Conservation (phyloP, 2,888 invertebrate species). For the Chouioia cunea region DNA sequence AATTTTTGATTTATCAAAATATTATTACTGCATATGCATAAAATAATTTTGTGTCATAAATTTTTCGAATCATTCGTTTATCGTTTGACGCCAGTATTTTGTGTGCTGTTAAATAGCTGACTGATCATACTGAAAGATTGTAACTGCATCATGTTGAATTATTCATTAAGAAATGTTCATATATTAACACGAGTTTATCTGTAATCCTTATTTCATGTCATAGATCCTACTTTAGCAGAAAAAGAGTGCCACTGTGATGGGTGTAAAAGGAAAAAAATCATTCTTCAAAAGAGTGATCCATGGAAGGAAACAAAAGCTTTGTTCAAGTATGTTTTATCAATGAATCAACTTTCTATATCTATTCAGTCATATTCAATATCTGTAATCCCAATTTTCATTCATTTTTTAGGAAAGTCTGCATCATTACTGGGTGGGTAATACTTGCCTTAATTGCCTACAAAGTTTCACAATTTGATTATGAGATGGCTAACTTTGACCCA, state of each 20-base stretch:
- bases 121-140: not conserved
- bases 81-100: conserved; percentile 4
- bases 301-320: conserved; percentile 87
- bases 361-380: not conserved
- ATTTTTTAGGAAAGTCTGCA: conserved; percentile 78
- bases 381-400: conserved; percentile 24
- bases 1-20: not conserved
- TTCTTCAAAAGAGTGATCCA: conserved; percentile 88
- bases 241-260: conserved; percentile 91
- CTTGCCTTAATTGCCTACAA: conserved; percentile 88
- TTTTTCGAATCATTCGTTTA: not conserved
- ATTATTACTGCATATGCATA: not conserved
- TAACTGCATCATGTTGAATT: not conserved
- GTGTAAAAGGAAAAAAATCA: conserved; percentile 86
- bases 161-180: not conserved
- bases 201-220: conserved; percentile 49
- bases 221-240: conserved; percentile 82
- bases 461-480: conserved; percentile 97
- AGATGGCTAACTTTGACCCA: conserved; percentile 99
- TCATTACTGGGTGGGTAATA: conserved; percentile 86
- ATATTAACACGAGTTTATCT: not conserved
- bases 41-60: conserved; percentile 5
- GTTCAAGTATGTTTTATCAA: conserved; percentile 70
- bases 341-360: conserved; percentile 2
- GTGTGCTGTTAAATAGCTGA: not conserved